phyloP scores from a whole-genome alignment of 2,888 invertebrate species.

The Nephrotoma guestfalica region DNA sequence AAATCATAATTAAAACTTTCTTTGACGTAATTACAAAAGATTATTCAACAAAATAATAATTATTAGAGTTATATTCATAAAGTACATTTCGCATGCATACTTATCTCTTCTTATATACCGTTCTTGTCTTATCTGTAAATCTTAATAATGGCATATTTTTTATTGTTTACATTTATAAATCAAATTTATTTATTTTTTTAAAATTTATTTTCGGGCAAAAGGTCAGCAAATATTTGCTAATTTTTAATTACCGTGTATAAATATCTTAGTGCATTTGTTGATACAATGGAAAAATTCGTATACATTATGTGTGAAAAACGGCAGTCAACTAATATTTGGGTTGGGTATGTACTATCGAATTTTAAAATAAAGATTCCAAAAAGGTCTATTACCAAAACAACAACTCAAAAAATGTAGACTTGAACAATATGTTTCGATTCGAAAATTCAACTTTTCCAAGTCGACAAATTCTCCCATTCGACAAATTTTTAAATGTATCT shows the following conservation, averaged over 20 bases:
- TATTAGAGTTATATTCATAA: not conserved
- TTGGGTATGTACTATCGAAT: no score
- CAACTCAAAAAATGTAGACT: no score
- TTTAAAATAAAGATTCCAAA: no score
- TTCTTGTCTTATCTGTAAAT: not conserved
- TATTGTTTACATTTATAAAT: not conserved
- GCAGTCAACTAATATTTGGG: no score
- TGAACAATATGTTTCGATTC: no score
- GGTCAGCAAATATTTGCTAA: not conserved
- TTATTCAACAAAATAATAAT: not conserved
- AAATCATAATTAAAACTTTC: not conserved
- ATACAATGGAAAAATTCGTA: no score
- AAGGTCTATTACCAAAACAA: no score
- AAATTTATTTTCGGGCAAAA: not conserved
- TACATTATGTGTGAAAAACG: no score
- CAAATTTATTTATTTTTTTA: not conserved
- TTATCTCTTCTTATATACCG: not conserved
- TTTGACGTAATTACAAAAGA: not conserved
- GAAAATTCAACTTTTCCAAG: no score
- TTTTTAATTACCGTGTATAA: not conserved
- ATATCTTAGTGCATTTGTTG: not conserved
- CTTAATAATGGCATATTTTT: not conserved
- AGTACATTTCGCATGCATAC: not conserved
- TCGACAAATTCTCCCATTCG: no score
- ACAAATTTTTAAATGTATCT: no score